Evolutionary conservation across 2,797 vertebrate species (phyloP).

Genomic region (Eurystomus glaucurus): DNA sequence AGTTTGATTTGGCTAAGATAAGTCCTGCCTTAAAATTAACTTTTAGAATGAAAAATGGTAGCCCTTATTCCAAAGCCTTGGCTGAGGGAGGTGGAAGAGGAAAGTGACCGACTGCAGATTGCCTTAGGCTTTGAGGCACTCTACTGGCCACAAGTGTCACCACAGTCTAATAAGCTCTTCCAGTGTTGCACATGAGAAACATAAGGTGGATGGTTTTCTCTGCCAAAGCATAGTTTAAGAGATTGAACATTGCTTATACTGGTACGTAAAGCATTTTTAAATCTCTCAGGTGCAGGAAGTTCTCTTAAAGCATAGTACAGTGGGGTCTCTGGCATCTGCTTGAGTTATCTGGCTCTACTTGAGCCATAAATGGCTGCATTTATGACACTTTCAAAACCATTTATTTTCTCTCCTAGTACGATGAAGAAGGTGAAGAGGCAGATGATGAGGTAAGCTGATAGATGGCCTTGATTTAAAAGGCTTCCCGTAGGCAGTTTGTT

Average conservation of each 20-base stretch:
- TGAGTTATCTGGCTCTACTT: background rate
- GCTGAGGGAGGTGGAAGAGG: background rate
- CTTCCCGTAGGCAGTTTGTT: background rate
- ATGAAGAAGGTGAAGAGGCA: constrained; percentile 98
- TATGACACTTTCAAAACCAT: background rate
- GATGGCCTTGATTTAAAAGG: constrained; percentile 19
- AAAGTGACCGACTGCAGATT: background rate
- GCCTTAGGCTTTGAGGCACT: background rate
- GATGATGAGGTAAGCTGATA: constrained; percentile 93
- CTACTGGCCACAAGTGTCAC: background rate
- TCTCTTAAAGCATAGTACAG: background rate
- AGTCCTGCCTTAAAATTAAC: background rate
- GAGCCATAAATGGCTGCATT: background rate
- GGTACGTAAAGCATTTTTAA: background rate
- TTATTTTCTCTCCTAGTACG: constrained; percentile 88
- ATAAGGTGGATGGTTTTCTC: background rate
- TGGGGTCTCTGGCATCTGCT: background rate
- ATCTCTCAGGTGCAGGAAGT: background rate
- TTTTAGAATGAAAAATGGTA: background rate
- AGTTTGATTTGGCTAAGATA: background rate
- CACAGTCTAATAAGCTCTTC: background rate
- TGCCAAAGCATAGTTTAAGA: background rate
- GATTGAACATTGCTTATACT: accelerated
- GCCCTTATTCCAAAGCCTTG: background rate
- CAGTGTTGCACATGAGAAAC: accelerated